Evolutionary conservation across 2,888 invertebrate species (phyloP).

Genomic region (Sericinus montela): DNA sequence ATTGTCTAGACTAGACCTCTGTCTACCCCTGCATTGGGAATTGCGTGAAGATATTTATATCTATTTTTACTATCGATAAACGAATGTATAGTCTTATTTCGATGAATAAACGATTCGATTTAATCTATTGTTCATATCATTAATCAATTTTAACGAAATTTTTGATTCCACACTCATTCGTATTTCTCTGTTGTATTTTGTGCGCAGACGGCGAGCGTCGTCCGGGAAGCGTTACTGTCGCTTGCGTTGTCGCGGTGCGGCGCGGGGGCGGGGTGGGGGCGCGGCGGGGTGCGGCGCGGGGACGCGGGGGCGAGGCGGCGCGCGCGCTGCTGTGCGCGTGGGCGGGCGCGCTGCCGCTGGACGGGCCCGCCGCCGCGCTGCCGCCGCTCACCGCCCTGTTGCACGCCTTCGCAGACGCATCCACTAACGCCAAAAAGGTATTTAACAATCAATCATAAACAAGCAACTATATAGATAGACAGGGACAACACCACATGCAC

Average conservation of each 20-base stretch:
- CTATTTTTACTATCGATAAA: too few species aligned
- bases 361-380: conserved; percentile 48
- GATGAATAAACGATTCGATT: too few species aligned
- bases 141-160: too few species aligned
- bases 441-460: too few species aligned
- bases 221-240: conserved; percentile 74
- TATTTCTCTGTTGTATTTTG: neutral
- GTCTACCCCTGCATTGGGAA: too few species aligned
- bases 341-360: conserved; percentile 44
- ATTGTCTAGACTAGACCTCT: too few species aligned
- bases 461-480: too few species aligned
- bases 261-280: conserved; percentile 35
- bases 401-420: conserved; percentile 58
- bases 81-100: too few species aligned
- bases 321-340: conserved; percentile 26
- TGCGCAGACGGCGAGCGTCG: conserved; percentile 76
- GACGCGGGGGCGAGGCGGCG: conserved; percentile 41
- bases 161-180: too few species aligned
- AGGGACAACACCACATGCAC: too few species aligned
- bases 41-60: too few species aligned
- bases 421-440: conserved; percentile 64
- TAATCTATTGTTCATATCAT: too few species aligned
- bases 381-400: conserved; percentile 64
- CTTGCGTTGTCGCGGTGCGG: conserved; percentile 42
- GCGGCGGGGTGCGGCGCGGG: conserved; percentile 42